Percentiles rank a stretch among this genome's conserved stretches.
These are phyloP conservation scores for Agrotis puta DNA, from an alignment of 2,888 invertebrate species.

Conservation along the genomic window DNA sequence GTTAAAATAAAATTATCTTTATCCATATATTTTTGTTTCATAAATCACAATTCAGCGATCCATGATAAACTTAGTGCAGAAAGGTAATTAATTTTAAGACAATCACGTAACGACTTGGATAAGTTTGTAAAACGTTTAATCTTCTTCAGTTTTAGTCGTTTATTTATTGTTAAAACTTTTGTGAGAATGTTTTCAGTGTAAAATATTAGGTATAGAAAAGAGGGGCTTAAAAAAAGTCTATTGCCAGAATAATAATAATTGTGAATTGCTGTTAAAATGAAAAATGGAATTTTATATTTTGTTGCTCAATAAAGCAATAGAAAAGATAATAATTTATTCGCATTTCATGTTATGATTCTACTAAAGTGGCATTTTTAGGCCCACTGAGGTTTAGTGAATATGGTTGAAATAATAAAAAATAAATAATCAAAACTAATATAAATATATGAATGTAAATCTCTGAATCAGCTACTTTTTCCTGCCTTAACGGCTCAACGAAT, in stretches of 20 bases:
- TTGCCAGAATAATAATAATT: too few species aligned
- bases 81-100: conserved; percentile 57
- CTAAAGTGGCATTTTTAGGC: too few species aligned
- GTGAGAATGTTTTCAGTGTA: conserved; percentile 24
- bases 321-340: too few species aligned
- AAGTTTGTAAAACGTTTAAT: conserved; percentile 55
- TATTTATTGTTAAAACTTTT: conserved; percentile 42
- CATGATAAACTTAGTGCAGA: conserved; percentile 41
- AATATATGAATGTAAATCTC: background rate
- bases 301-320: too few species aligned
- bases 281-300: too few species aligned
- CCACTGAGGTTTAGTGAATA: conserved; percentile 5
- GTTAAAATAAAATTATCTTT: background rate
- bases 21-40: conserved; percentile 12
- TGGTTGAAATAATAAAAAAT: conserved; percentile 19
- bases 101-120: conserved; percentile 43
- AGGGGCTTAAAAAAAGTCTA: too few species aligned
- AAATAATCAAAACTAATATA: background rate
- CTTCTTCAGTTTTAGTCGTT: conserved; percentile 39
- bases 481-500: background rate
- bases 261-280: too few species aligned
- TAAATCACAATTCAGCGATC: conserved; percentile 11
- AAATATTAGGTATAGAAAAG: conserved; percentile 6
- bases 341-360: too few species aligned
- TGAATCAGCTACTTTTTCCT: too few species aligned